phyloP scores from a whole-genome alignment of 2,797 vertebrate species.

The Aplochiton taeniatus region DNA sequence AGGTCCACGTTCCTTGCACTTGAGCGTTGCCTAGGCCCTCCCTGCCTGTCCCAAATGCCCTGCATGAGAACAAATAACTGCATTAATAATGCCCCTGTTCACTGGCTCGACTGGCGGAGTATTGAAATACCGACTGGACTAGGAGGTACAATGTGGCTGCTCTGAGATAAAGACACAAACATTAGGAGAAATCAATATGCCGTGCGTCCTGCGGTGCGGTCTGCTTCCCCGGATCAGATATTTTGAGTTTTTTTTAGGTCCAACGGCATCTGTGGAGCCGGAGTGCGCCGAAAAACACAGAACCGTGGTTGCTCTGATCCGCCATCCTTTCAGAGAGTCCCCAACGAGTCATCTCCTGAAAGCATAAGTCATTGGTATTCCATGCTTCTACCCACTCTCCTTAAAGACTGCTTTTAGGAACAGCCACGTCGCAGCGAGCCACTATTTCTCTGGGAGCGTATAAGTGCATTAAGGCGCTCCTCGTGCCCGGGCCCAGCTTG shows the following conservation, averaged over 20 bases:
- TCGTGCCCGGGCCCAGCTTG: constrained; percentile 29
- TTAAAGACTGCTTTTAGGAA: constrained; percentile 21
- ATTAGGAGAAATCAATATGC: too few relatives aligned
- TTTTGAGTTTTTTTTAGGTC: too few relatives aligned
- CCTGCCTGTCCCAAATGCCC: constrained; percentile 37
- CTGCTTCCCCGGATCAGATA: too few relatives aligned
- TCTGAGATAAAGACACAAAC: too few relatives aligned
- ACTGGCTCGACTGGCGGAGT: too few relatives aligned
- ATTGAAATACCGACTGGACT: neutral
- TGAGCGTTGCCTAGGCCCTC: constrained; percentile 38
- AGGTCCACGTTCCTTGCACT: constrained; percentile 79
- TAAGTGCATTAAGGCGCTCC: constrained; percentile 49
- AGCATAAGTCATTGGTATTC: constrained; percentile 50
- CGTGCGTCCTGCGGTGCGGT: too few relatives aligned
- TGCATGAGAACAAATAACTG: constrained; percentile 55
- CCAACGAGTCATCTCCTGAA: constrained; percentile 27
- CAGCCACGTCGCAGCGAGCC: constrained; percentile 18
- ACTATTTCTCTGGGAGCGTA: constrained; percentile 47
- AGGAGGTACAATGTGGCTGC: too few relatives aligned
- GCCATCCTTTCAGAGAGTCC: constrained; percentile 24
- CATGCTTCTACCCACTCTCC: constrained; percentile 35
- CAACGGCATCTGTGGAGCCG: neutral
- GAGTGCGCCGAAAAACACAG: neutral
- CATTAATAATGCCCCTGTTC: constrained; percentile 36
- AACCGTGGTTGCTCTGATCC: constrained; percentile 30